Conservation (phyloP, 2,888 invertebrate species). For the Osmoderma eremita region DNA sequence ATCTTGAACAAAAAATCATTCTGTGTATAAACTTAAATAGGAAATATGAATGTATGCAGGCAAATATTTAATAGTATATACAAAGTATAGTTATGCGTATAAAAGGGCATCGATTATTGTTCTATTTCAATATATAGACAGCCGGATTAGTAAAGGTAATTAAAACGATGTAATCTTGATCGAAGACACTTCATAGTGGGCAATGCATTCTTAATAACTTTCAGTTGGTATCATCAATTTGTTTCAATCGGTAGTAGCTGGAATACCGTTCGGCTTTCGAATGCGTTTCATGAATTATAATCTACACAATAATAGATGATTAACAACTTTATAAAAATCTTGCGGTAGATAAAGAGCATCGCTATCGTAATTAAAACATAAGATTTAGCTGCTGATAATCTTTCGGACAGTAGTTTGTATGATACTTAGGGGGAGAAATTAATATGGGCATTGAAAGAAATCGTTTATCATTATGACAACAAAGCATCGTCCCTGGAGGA, state of each 20-base stretch:
- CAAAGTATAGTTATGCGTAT: too few species aligned
- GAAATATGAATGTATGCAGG: too few species aligned
- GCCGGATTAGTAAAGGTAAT: not conserved
- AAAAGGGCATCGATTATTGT: too few species aligned
- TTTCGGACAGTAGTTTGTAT: constrained; percentile 1
- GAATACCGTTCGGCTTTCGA: not conserved
- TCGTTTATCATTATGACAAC: constrained; percentile 33
- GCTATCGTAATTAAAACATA: constrained; percentile 31
- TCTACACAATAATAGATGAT: constrained; percentile 31
- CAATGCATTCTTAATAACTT: not conserved
- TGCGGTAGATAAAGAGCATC: constrained; percentile 10
- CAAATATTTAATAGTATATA: too few species aligned
- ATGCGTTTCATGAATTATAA: constrained; percentile 10
- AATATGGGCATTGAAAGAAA: constrained; percentile 12
- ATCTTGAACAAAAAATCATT: too few species aligned
- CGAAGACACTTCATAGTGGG: not conserved
- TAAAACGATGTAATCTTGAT: not conserved
- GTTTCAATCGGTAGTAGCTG: not conserved
- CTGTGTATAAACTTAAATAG: too few species aligned
- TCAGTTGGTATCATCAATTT: not conserved
- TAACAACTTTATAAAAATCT: constrained; percentile 29
- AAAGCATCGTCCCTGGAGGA: constrained; percentile 13
- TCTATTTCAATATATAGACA: too few species aligned
- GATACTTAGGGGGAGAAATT: constrained; percentile 30
- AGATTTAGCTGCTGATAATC: constrained; percentile 22